Evolutionary conservation across 1,140 invertebrate species (phyloP).

Genomic region (Dendrolimus punctatus): DNA sequence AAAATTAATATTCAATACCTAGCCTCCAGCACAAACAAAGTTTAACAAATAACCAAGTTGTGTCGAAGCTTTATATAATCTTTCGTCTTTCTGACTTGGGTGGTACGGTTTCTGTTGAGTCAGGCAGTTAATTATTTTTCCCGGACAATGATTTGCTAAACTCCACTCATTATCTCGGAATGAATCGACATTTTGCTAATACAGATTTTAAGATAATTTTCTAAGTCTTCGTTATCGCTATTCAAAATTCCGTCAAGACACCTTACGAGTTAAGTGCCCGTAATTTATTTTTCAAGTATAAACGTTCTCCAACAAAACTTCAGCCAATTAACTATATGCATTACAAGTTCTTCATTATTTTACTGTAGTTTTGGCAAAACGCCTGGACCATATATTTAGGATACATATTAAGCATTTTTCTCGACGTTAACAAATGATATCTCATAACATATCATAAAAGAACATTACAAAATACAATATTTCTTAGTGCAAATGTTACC

Average conservation of each 20-base stretch:
- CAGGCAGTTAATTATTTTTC: conserved; percentile 61
- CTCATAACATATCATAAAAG: conserved; percentile 17
- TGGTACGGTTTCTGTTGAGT: conserved; percentile 47
- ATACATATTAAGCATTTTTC: conserved; percentile 20
- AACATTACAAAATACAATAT: conserved; percentile 10
- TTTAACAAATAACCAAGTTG: conserved; percentile 5
- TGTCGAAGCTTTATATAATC: conserved; percentile 16
- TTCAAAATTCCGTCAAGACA: too few species aligned
- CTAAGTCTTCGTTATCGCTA: too few species aligned
- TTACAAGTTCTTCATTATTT: conserved; percentile 3
- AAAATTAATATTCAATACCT: too few species aligned
- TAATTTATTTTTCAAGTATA: too few species aligned
- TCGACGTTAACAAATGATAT: conserved; percentile 23
- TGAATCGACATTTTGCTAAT: conserved; percentile 30
- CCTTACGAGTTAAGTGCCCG: too few species aligned
- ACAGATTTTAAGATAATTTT: conserved; percentile 14
- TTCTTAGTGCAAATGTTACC: too few species aligned
- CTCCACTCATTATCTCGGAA: conserved; percentile 38
- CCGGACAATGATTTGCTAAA: conserved; percentile 55
- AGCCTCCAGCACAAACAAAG: not conserved
- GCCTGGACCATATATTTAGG: conserved; percentile 11
- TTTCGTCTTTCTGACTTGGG: conserved; percentile 18
- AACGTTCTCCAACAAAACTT: too few species aligned
- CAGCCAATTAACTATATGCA: too few species aligned
- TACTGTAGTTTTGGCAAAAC: conserved; percentile 3